Percentiles rank a stretch among this genome's conserved stretches.
phyloP scores from a whole-genome alignment of 2,888 invertebrate genomes.

The Heliconius ismenius region DNA sequence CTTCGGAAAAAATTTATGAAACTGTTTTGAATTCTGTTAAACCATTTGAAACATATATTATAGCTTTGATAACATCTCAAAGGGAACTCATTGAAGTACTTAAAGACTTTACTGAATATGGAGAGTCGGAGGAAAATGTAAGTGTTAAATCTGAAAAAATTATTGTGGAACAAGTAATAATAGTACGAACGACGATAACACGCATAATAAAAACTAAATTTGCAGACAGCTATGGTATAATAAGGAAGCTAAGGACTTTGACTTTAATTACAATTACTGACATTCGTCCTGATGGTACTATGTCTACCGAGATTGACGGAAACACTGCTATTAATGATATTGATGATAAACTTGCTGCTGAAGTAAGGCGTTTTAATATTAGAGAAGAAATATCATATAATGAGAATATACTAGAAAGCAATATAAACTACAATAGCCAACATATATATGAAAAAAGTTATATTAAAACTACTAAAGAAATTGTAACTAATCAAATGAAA shows the following conservation, averaged over 20 bases:
- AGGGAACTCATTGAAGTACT: conserved; percentile 44
- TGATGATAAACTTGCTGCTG: conserved; percentile 40
- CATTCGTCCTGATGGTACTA: conserved; percentile 44
- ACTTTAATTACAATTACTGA: conserved; percentile 46
- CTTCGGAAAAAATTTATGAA: conserved; percentile 28
- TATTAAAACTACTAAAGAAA: conserved; percentile 37
- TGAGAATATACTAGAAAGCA: conserved; percentile 34
- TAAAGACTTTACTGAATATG: conserved; percentile 38
- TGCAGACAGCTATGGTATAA: conserved; percentile 41
- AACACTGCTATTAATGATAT: conserved; percentile 45
- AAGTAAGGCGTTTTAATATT: conserved; percentile 40
- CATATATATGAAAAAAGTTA: conserved; percentile 30
- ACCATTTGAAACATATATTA: conserved; percentile 37
- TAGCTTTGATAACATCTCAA: conserved; percentile 42
- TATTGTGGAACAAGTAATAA: conserved; percentile 35
- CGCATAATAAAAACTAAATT: conserved; percentile 47
- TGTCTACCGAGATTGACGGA: conserved; percentile 41
- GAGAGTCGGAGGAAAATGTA: conserved; percentile 47
- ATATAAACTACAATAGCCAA: conserved; percentile 32
- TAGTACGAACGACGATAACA: conserved; percentile 46
- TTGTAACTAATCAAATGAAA: conserved; percentile 35
- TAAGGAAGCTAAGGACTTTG: conserved; percentile 47
- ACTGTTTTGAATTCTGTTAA: conserved; percentile 28
- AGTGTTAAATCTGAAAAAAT: conserved; percentile 44
- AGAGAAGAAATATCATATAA: conserved; percentile 40